Conservation (phyloP, 1,140 invertebrate genomes). For the Calephelis virginiensis region DNA sequence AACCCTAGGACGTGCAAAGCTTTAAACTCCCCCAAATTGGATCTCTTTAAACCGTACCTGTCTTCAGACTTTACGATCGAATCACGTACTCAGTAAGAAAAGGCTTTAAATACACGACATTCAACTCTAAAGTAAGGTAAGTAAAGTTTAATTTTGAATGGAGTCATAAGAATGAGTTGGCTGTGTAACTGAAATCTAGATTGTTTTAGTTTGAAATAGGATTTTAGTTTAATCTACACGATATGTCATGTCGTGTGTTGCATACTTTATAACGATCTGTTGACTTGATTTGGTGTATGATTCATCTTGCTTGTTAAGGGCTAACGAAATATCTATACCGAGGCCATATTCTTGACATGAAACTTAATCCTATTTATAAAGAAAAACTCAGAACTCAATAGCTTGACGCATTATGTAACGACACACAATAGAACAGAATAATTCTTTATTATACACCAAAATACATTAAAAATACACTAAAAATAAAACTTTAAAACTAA, state of each 20-base stretch:
- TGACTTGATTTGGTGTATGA: no score
- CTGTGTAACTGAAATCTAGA: conserved; percentile 27
- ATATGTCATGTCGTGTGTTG: conserved; percentile 6
- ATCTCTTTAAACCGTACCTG: conserved; percentile 32
- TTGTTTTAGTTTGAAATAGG: conserved; percentile 30
- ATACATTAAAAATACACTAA: no score
- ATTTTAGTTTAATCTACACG: conserved; percentile 13
- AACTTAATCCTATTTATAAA: no score
- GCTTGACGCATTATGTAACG: no score
- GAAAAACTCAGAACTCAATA: no score
- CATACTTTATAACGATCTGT: no score
- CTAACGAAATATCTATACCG: no score
- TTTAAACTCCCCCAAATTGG: conserved; percentile 35
- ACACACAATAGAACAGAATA: no score
- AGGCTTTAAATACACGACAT: neutral
- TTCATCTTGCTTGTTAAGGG: no score
- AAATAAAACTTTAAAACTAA: no score
- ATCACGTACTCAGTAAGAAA: conserved; percentile 18
- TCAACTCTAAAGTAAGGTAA: neutral
- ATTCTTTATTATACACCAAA: no score
- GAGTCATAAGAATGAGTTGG: neutral
- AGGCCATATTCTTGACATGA: no score
- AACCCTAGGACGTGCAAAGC: conserved; percentile 29
- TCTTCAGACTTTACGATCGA: conserved; percentile 27
- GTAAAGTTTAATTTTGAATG: conserved; percentile 6